Evolutionary conservation across 2,113 vertebrate species (phyloP).

Genomic region (Rhabdornis inornatus): DNA sequence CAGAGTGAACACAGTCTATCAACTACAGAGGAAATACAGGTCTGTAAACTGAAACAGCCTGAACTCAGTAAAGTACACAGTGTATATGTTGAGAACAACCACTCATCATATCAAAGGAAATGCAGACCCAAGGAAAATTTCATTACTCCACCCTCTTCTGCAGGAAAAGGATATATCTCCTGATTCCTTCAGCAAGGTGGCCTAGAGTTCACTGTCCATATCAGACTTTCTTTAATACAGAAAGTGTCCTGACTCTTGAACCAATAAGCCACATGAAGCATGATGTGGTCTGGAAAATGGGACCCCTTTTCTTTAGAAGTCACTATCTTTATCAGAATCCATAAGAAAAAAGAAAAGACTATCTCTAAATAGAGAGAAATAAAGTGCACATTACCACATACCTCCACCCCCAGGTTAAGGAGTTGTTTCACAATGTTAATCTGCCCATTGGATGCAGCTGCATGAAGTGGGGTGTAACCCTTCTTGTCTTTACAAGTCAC

Average conservation of each 20-base stretch:
- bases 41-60: not conserved
- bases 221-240: not conserved
- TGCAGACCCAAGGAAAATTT: not conserved
- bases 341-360: not conserved
- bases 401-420: slow-evolving; percentile 92
- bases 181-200: not conserved
- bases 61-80: not conserved
- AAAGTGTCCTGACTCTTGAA: not conserved
- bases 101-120: not conserved
- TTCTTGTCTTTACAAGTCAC: slow-evolving; percentile 95
- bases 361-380: not conserved
- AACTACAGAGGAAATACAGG: not conserved
- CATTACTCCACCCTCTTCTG: not conserved
- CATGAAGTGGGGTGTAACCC: slow-evolving; percentile 92
- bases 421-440: slow-evolving; percentile 91
- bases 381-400: slow-evolving; percentile 43
- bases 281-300: not conserved
- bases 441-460: slow-evolving; percentile 92
- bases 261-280: not conserved
- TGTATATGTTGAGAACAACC: not conserved
- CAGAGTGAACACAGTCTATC: not conserved
- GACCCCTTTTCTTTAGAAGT: not conserved
- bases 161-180: not conserved
- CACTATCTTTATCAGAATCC: not conserved
- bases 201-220: not conserved